Evolutionary conservation across 2,797 vertebrate genomes (phyloP).

Genomic region (Mormyrops boulengeri): DNA sequence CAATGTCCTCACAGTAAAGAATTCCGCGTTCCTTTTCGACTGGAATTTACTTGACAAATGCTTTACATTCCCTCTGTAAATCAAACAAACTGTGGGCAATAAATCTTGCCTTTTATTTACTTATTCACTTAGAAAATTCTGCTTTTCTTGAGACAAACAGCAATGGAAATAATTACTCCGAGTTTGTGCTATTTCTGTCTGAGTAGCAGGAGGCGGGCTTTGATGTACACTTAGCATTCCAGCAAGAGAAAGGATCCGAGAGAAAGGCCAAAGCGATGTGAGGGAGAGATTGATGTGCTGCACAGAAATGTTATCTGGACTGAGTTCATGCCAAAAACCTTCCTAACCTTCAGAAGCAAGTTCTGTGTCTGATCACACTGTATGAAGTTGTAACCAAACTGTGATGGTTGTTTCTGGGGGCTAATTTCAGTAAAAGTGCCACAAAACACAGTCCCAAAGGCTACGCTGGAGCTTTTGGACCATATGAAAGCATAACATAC

Average conservation of each 20-base stretch:
- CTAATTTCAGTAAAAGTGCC: not conserved
- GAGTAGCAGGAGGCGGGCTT: not conserved
- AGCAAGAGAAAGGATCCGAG: conserved; percentile 6
- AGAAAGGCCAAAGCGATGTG: not conserved
- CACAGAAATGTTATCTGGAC: conserved; percentile 10
- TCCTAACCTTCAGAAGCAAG: not conserved
- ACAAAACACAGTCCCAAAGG: not conserved
- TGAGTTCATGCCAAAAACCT: not conserved
- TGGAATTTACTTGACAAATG: not conserved
- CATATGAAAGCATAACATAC: not conserved
- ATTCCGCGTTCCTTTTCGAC: not conserved
- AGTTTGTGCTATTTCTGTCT: conserved; percentile 33
- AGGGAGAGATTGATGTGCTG: not conserved
- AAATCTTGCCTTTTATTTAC: conserved; percentile 21
- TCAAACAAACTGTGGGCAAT: conserved; percentile 3
- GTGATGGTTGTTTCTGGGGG: not conserved
- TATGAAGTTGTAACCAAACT: not conserved
- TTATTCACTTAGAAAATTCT: conserved; percentile 34
- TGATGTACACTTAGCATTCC: conserved; percentile 30
- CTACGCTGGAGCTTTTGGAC: not conserved
- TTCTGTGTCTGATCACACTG: not conserved
- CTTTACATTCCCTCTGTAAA: not conserved
- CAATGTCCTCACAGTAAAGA: not conserved
- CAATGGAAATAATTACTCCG: conserved; percentile 36
- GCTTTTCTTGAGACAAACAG: conserved; percentile 29